Evolutionary conservation across 2,797 vertebrate species (phyloP), one percentile per base, ranked within the genome.

Genomic region (Propithecus deckenii): DNA sequence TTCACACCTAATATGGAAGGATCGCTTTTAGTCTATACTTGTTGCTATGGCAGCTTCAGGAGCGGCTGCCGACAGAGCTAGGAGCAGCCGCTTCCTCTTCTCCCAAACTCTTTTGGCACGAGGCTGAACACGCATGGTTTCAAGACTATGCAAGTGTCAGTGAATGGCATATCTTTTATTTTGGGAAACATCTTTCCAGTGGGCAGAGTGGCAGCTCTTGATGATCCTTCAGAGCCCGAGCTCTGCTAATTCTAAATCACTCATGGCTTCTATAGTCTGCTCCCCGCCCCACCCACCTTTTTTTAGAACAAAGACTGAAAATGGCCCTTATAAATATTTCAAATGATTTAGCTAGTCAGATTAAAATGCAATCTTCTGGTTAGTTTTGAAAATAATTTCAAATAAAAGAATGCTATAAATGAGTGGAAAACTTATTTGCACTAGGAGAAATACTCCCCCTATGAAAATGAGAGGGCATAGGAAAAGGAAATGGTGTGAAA

Each of bases 21-120:
- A 97, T 92, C 75, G 15, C 90, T 98, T 89, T 96, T 97, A 98
- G 96, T 93, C 75, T 98, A n/a, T 94, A 97, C 97, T 98, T 98
- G 98, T 98, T 98, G 97, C 98, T 98, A 98, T 98, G 98, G 98
- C 55, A 99, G 98, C 98, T 98, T 90, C 97, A 81, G 96, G 98
- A 98, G 96, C 22, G 91, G 91, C 97, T 98, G 97, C 98, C 50
- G 55, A 91, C 96, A 92, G 97, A 97, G 97, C 96, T 97, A 87
- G 72, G 91, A 97, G 94, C 93, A 97, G 95, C 96, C 91, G 93
- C 96, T 98, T 88, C 97, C 97, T 97, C 96, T 98, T 97, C 97
- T 98, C 91, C 96, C 98, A 97, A 97, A 98, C 91, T 97, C 96
- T 91, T 96, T 97, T 97, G 97, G 97, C 98, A 98, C 80, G 85